Percentiles rank a stretch among this genome's conserved stretches.
Conservation (phyloP, 2,888 invertebrate species). For the Teleogryllus oceanicus region DNA sequence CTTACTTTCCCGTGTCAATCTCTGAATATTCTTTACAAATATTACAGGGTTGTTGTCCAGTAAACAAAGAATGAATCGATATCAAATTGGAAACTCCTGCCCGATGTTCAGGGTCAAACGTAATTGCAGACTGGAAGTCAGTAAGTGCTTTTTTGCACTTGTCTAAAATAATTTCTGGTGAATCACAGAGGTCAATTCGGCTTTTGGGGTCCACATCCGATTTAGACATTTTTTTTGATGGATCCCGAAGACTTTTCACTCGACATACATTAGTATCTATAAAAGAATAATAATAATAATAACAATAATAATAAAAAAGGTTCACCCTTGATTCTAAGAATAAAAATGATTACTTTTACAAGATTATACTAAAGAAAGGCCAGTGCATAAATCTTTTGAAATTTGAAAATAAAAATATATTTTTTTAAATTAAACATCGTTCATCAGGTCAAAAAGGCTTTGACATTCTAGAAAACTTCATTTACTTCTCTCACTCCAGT, state of each 20-base stretch:
- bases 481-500: no score
- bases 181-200: slow-evolving; percentile 75
- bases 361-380: no score
- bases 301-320: no score
- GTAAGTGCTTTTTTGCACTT: slow-evolving; percentile 87
- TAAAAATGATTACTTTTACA: no score
- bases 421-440: no score
- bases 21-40: slow-evolving; percentile 63
- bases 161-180: slow-evolving; percentile 61
- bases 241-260: slow-evolving; percentile 72
- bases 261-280: no score
- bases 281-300: no score
- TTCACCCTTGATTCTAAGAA: no score
- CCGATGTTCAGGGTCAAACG: slow-evolving; percentile 71
- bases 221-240: slow-evolving; percentile 95
- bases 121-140: slow-evolving; percentile 79
- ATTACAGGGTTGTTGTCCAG: slow-evolving; percentile 62
- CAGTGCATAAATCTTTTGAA: no score
- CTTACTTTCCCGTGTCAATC: slow-evolving; percentile 71
- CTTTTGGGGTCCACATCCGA: slow-evolving; percentile 77
- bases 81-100: slow-evolving; percentile 90
- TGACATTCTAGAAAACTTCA: no score
- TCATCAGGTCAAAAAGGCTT: no score
- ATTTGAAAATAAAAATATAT: no score
- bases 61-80: slow-evolving; percentile 72